Conservation (phyloP, 2,888 invertebrate species). For the Microchrysa polita region DNA sequence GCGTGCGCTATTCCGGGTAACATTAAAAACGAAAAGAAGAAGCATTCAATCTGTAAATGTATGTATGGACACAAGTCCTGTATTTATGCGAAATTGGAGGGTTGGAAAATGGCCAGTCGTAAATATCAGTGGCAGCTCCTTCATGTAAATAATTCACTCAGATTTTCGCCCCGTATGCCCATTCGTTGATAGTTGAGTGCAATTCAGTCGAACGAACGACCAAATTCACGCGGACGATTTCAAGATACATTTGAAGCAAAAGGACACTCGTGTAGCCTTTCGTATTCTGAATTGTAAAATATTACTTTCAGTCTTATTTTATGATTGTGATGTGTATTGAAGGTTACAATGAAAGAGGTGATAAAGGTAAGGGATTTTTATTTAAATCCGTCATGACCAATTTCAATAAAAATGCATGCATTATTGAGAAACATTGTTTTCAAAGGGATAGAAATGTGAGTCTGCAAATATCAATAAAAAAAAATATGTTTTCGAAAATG, state of each 20-base stretch:
- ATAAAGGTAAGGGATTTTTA: no score
- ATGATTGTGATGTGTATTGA: conserved; percentile 21
- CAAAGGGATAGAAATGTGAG: background rate
- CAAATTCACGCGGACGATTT: background rate
- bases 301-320: conserved; percentile 36
- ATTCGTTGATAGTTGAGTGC: conserved; percentile 9
- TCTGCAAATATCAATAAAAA: no score
- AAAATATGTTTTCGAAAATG: no score
- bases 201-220: conserved; percentile 6
- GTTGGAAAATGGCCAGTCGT: conserved; percentile 40
- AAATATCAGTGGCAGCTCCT: conserved; percentile 43
- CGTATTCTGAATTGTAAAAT: conserved; percentile 24
- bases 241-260: conserved; percentile 25
- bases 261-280: background rate
- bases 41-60: no score
- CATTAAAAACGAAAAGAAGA: background rate
- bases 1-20: conserved; percentile 5
- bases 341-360: background rate
- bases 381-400: background rate
- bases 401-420: background rate
- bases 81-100: conserved; percentile 37
- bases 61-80: background rate
- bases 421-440: background rate
- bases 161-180: conserved; percentile 15
- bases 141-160: conserved; percentile 42